Evolutionary conservation across 2,888 invertebrate genomes (phyloP).

Genomic region (Tinea semifulvella): DNA sequence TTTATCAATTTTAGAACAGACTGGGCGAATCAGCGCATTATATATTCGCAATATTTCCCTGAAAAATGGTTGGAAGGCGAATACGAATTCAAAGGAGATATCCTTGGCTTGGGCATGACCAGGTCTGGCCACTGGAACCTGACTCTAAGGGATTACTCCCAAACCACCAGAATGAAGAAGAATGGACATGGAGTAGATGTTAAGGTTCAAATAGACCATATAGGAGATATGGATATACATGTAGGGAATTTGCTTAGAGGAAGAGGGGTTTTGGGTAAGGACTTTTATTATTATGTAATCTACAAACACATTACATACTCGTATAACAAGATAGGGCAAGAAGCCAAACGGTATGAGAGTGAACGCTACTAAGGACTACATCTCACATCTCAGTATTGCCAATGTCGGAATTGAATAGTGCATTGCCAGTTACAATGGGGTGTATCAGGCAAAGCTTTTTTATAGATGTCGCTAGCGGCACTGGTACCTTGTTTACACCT

Average conservation of each 20-base stretch:
- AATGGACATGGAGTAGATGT: conserved; percentile 62
- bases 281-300: too few species aligned
- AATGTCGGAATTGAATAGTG: too few species aligned
- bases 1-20: conserved; percentile 63
- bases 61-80: conserved; percentile 78
- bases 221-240: conserved; percentile 81
- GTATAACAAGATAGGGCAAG: too few species aligned
- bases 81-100: conserved; percentile 62
- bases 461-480: too few species aligned
- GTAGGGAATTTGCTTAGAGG: conserved; percentile 77
- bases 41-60: conserved; percentile 84
- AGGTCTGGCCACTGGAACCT: conserved; percentile 80
- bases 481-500: too few species aligned
- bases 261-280: conserved; percentile 69
- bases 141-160: conserved; percentile 74
- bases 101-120: conserved; percentile 68
- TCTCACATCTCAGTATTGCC: too few species aligned
- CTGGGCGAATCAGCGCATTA: conserved; percentile 69
- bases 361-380: too few species aligned
- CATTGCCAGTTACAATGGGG: too few species aligned
- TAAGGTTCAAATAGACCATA: conserved; percentile 76
- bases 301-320: too few species aligned
- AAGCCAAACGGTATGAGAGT: too few species aligned
- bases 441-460: too few species aligned
- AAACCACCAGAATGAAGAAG: conserved; percentile 71